Base-by-base conservation (phyloP, 1,140 invertebrate genomes). In the Heliconius nattereri region DNA sequence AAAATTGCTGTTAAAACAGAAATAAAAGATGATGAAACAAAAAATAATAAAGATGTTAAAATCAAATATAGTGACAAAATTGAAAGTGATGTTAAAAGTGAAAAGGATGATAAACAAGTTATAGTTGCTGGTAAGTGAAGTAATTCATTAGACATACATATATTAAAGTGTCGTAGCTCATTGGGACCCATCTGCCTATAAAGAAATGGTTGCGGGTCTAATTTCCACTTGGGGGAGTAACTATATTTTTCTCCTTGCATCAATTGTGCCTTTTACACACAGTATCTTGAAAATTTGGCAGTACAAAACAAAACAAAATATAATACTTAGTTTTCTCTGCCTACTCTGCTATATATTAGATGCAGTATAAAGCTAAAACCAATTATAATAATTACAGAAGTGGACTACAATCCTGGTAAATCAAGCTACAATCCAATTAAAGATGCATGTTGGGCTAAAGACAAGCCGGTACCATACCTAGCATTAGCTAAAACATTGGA, bases 401-500 rank as follows among this genome's bases (percentile, higher is more conserved):
- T 85, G 11, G 94, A 95, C 52, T 99, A 98, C 90, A 96, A 98
- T 94, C 98, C 98, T 2, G 95, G 95, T 9, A 96, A 96, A 84
- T 85, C 94, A 5, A 97, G 97, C 32, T 99, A 99, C 94, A 96
- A 99, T 94, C 98, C 98, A 2, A 96, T 99, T n/a, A 95, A 98
- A 20, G 96, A 99, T 95, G 98, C 98, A 1, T 97, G 95, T 84
- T 99, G 98, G 98, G 96, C 96, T 85, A 92, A 95, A 70, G 96
- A 95, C 8, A 96, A 98, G 89, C 96, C 97, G 84, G 97, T 99
- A 52, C 99, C 99, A 0, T 99, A 99, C 90, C 91, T 99, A 57
- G 99, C 99, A 0, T 91, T 99, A 37, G 97, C 98, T 0, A 97
- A 96, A 88, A 99, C 99, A 2, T 96, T 99, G 84, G 97, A 99